phyloP scores from a whole-genome alignment of 1,140 invertebrate species.

The Aradophagus sp. region DNA sequence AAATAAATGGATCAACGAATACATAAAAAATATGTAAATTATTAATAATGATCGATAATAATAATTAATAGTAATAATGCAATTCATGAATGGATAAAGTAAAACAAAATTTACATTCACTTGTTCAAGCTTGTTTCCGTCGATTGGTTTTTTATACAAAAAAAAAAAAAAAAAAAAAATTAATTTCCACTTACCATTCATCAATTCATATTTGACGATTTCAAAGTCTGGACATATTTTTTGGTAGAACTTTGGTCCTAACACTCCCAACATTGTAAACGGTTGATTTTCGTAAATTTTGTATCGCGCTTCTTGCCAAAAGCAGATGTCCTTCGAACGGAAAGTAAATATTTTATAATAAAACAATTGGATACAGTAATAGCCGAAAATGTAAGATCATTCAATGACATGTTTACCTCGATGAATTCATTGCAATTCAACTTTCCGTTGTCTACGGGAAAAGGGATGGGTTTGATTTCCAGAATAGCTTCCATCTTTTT shows the following conservation, averaged over 20 bases:
- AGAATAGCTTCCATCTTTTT: conserved; percentile 62
- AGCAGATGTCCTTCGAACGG: conserved; percentile 70
- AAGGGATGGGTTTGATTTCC: conserved; percentile 63
- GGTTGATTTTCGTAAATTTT: conserved; percentile 73
- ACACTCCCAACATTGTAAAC: conserved; percentile 64
- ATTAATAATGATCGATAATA: too few species aligned
- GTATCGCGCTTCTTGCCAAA: conserved; percentile 68
- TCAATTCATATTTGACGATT: conserved; percentile 63
- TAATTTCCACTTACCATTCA: conserved; percentile 64
- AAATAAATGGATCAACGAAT: too few species aligned
- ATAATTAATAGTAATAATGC: too few species aligned
- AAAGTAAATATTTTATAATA: conserved; percentile 1
- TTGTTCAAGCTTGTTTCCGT: too few species aligned
- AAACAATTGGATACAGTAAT: not conserved
- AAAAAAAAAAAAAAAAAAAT: not conserved
- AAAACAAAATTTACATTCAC: not conserved
- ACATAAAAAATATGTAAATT: too few species aligned
- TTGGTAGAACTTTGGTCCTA: conserved; percentile 63
- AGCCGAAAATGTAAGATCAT: conserved; percentile 2
- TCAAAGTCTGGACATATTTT: conserved; percentile 63
- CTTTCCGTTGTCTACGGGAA: conserved; percentile 39
- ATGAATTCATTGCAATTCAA: conserved; percentile 66
- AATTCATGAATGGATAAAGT: too few species aligned
- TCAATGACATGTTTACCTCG: conserved; percentile 59
- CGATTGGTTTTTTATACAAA: too few species aligned